Conservation (phyloP, 2,797 vertebrate species). For the Lutjanus campechanus region DNA sequence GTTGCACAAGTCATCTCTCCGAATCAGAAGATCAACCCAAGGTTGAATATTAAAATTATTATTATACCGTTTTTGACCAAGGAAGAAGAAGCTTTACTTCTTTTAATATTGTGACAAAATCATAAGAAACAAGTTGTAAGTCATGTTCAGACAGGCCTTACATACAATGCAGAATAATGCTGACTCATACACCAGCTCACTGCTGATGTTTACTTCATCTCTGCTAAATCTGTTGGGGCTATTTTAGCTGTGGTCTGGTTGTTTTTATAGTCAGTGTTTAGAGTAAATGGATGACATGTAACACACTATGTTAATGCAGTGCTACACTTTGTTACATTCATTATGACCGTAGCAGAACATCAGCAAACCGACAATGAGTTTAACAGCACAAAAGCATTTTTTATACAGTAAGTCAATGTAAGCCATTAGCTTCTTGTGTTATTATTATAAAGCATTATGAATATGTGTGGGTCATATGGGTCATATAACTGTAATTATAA, state of each 20-base stretch:
- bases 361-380: too few relatives aligned
- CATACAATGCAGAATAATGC: not conserved
- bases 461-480: too few relatives aligned
- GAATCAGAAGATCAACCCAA: conserved; percentile 25
- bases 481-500: too few relatives aligned
- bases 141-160: too few relatives aligned
- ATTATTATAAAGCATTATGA: too few relatives aligned
- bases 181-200: conserved; percentile 14
- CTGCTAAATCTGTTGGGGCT: not conserved
- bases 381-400: too few relatives aligned
- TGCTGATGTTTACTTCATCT: not conserved
- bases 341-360: not conserved
- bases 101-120: not conserved
- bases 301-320: not conserved
- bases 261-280: not conserved
- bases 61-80: not conserved
- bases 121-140: not conserved
- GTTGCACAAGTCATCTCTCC: conserved; percentile 22
- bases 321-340: not conserved
- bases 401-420: too few relatives aligned
- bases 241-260: not conserved
- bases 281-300: too few relatives aligned
- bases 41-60: not conserved
- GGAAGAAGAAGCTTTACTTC: not conserved
- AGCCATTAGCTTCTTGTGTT: too few relatives aligned